Evolutionary conservation across 2,797 vertebrate species (phyloP).

Genomic region (Mormyrops attenuatus): DNA sequence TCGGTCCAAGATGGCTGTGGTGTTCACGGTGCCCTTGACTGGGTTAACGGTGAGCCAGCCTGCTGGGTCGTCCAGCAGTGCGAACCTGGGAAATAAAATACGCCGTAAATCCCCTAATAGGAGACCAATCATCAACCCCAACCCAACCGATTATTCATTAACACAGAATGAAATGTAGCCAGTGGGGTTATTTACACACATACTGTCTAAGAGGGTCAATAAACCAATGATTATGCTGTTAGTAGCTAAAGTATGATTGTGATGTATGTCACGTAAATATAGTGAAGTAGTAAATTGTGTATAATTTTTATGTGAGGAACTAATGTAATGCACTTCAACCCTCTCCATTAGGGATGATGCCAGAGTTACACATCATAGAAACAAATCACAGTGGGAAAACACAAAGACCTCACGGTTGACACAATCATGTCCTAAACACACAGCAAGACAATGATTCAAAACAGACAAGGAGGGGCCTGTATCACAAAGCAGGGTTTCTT

Average conservation of each 20-base stretch:
- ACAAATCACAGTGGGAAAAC: not conserved
- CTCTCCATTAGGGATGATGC: not conserved
- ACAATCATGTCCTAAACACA: not conserved
- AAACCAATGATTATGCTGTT: not conserved
- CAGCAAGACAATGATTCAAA: not conserved
- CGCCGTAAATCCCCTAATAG: not conserved
- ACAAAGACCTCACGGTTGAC: not conserved
- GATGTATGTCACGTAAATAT: not conserved
- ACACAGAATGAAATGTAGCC: not conserved
- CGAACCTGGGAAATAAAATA: conserved; percentile 64
- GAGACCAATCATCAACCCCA: not conserved
- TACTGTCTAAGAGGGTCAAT: not conserved
- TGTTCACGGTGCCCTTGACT: conserved; percentile 85
- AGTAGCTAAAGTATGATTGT: not conserved
- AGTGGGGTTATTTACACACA: not conserved
- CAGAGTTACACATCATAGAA: not conserved
- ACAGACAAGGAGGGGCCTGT: not conserved
- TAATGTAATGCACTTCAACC: not conserved
- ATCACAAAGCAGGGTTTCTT: not conserved
- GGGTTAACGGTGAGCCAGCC: conserved; percentile 90
- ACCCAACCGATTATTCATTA: not conserved
- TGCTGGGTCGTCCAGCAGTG: conserved; percentile 81
- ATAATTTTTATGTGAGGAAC: conserved; percentile 5
- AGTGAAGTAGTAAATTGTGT: not conserved
- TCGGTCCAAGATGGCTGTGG: conserved; percentile 77